Base-by-base conservation (phyloP, 2,888 invertebrate genomes). In the Venusia cambrica region DNA sequence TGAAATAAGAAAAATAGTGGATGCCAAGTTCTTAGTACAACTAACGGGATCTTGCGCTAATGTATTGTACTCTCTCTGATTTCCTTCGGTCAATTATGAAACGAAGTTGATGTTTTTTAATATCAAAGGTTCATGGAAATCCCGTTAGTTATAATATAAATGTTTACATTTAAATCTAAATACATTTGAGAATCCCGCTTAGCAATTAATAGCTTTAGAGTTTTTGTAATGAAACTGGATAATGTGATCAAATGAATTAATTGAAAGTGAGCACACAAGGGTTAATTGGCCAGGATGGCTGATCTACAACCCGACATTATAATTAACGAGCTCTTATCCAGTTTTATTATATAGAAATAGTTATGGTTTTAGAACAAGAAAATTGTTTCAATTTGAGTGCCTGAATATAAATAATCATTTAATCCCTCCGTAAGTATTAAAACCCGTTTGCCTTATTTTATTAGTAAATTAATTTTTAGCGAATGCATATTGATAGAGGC, bases 391-490 rank as follows among this genome's bases (percentile, higher is more conserved):
- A 81, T 83, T 80, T 77, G 64, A 81, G 84, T 84, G 84, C 83
- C 84, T 84, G 70, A 66, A 68, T 68, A 35, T 61, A 56, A 72
- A 59, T 63, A 72, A 72, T 78, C 78, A 53, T 79, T 84, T 77
- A 61, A 59, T 83, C 85, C 85, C 84, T 84, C 84, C 84, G 79
- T 62, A 54, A 34, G 12, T 34, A 9, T 26, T 24, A 30, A 31
- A 71, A 72, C 69, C 79, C 69, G 49, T 79, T 74, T 77, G 85
- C 84, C 85, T 87, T 87, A 87, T 85, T 84, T 84, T 81, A 72
- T 75, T 81, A 83, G 81, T 57, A 24, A 9, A 39, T 61, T 69
- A 45, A 63, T 58, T 62, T 69, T 51, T 75, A 62, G 61, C 55
- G 64, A 53, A 63, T 51, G 57, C 54, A 33, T 48, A 25, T 50